Base-by-base conservation (phyloP, 2,888 invertebrate species). In the Osmoderma eremita region DNA sequence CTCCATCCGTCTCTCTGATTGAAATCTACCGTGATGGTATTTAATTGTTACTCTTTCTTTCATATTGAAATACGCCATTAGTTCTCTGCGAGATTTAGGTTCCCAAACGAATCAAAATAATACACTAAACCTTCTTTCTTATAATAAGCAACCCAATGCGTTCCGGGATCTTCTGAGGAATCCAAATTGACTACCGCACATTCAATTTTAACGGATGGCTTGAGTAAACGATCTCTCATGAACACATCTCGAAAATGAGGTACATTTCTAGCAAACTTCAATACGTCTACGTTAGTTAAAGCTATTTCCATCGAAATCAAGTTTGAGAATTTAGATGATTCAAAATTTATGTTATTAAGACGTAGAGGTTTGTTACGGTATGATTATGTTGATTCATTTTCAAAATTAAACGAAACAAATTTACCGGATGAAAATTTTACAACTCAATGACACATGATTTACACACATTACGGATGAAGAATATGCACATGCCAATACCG, bases 61-160 rank as follows among this genome's bases (percentile, higher is more conserved):
- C n/a, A n/a, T n/a, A n/a, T n/a, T n/a, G n/a, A n/a, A n/a, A n/a
- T n/a, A n/a, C n/a, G n/a, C n/a, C n/a, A n/a, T n/a, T n/a, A n/a
- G n/a, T n/a, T n/a, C n/a, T n/a, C n/a, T n/a, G n/a, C n/a, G n/a
- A n/a, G n/a, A n/a, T n/a, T n/a, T n/a, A 30, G 6, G 30, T 80
- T 75, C 5, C 80, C 79, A 69, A 78, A 81, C 63, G 78, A 78
- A 67, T 81, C 79, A 72, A 77, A 81, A 71, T 80, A 81, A 50
- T 75, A 67, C 15, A 77, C 70, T 30, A 73, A 50, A 62, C 74
- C 67, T 38, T 71, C 72, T 3, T 71, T 66, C 72, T 80, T 80
- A 39, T 68, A 74, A 70, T 78, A 80, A 62, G 77, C 74, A 72
- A 78, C 74, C 79, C 80, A 78, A 73, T 81, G 79, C 12, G 78